Evolutionary conservation across 2,888 invertebrate species (phyloP), one percentile per base, ranked within the genome.

Genomic region (Pollenia amentaria): DNA sequence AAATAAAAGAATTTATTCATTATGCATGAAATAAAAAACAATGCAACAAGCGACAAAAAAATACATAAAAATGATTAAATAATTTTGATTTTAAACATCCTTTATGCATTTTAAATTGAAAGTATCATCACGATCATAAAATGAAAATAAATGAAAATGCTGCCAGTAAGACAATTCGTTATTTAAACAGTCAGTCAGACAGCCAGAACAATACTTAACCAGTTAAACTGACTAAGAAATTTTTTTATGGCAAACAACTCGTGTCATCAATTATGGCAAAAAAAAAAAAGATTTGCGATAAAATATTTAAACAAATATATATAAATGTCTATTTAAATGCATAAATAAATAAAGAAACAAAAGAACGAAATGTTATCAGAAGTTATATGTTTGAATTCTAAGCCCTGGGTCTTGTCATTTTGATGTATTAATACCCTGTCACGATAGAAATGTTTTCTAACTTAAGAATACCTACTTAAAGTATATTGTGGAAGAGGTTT

Each of bases 191-290:
- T 6, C n/a, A 46, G 29, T 1, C 14, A 4, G 21, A 9, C 48
- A 21, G 29, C 12, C 67, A 70, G 10, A 62, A 46, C 14, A 18
- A 42, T 10, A 16, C 11, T 44, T 12, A 64, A 29, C 12, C 64
- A 57, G 46, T 21, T 12, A 73, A 73, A 72, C n/a, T 11, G 14
- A 44, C 44, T 29, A n/a, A 11, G 48, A 57, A 16, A 57, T 65
- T 53, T 72, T 64, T 64, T 64, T 53, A 79, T 51, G 40, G 62
- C 51, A 62, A 72, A 12, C 16, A 72, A 62, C 67, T 69, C 64
- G 65, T 57, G 72, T 55, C 77, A 78, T 84, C 55, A 70, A 76
- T 76, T 83, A 83, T 53, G 46, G 48, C 73, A 60, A 62, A 69
- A 48, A 51, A 38, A 48, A 6, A 55, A 60, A 69, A 69, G 51